Evolutionary conservation across 1,140 invertebrate genomes (phyloP), one percentile per base, ranked within the genome.

Genomic region (Drosophila lacertosa): DNA sequence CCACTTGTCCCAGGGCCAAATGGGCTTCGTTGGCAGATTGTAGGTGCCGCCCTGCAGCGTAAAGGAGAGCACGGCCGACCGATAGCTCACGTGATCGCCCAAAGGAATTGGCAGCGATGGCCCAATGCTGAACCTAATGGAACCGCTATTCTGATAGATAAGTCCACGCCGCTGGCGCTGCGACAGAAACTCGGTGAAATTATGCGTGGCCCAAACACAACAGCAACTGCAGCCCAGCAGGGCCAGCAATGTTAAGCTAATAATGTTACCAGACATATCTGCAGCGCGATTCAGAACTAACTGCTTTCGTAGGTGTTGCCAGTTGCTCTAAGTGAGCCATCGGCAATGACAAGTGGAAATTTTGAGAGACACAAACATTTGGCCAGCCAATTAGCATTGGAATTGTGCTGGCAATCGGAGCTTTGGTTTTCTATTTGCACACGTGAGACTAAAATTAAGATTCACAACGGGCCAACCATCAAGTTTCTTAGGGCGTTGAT

Each of bases 1-100:
- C 89, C 89, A 91, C 40, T 91, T 91, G 16, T 91, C 81, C 89
- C 89, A 91, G 0, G 88, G 81, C 71, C 89, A 90, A 18, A 78
- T 66, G 4, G 90, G 90, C 1, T 57, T 66, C 0, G 76, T 83
- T 7, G 90, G 90, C 44, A 91, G 26, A 4, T 15, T 64, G 37
- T 90, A 91, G 20, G 70, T 67, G 7, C 83, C 83, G 7, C 90
- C 90, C 45, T 91, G 90, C 11, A 91, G 44, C 1, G 44, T 84
- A n/a, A 59, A 89, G 3, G 83, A 89, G 24, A 90, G 77, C 11
- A 89, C 79, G 10, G 76, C 35, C 1, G 90, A 90, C 13, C 90
- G 90, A 35, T 73, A 91, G 13, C 67, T 50, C 3, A 91, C 68
- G 37, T 73, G 84, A 29, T 91, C 90, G 18, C 54, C 90, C 50